phyloP scores from a whole-genome alignment of 2,888 invertebrate species.

The Ophonus ardosiacus region DNA sequence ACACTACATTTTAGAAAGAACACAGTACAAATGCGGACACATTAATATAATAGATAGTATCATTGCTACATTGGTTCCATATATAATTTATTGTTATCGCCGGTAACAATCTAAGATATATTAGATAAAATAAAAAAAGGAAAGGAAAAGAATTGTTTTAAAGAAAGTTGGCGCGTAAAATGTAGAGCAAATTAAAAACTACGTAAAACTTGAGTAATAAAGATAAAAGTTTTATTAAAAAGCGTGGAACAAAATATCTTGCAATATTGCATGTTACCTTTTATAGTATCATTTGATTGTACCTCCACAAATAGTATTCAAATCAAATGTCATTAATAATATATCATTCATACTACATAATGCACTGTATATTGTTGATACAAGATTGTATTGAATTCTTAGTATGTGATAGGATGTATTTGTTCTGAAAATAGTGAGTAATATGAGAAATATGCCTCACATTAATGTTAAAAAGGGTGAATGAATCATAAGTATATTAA shows the following conservation, averaged over 20 bases:
- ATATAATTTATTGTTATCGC: neutral
- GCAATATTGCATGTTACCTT: neutral
- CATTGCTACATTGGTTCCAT: neutral
- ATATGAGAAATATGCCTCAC: neutral
- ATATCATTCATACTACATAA: too few species aligned
- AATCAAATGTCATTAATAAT: too few species aligned
- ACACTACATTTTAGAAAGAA: neutral
- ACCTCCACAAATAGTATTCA: too few species aligned
- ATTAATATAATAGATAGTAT: neutral
- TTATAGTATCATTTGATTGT: neutral
- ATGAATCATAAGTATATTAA: constrained; percentile 17
- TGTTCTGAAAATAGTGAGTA: constrained; percentile 6
- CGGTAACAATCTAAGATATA: neutral
- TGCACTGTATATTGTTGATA: too few species aligned
- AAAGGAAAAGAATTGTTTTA: neutral
- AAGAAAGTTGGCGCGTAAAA: neutral
- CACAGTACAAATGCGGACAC: neutral
- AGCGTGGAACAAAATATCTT: neutral
- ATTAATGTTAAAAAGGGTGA: neutral
- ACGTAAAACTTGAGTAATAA: neutral
- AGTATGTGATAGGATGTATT: neutral
- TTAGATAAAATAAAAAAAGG: neutral
- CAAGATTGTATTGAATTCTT: too few species aligned
- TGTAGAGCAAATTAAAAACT: neutral
- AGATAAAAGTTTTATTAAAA: neutral